These are phyloP conservation scores for Apodemus sylvaticus DNA, from an alignment of 2,113 vertebrate genomes.

Conservation along the genomic window DNA sequence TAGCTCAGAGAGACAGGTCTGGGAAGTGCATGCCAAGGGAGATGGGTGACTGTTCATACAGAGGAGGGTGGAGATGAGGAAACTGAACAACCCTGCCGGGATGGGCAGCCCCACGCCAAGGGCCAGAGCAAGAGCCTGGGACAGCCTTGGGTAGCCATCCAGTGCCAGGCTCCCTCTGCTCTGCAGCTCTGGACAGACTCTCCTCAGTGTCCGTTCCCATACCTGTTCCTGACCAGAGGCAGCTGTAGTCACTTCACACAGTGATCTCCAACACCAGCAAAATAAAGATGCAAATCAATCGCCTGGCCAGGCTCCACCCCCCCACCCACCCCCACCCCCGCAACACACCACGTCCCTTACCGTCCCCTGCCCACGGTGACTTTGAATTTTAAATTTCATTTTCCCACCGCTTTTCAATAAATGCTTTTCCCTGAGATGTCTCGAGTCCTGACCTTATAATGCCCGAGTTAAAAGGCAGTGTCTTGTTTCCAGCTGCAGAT, in stretches of 20 bases:
- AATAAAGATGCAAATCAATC: conserved; percentile 83
- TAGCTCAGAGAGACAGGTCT: too few relatives aligned
- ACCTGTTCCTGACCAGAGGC: conserved; percentile 62
- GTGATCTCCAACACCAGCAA: conserved; percentile 73
- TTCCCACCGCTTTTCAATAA: conserved; percentile 77
- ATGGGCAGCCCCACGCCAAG: fast-evolving
- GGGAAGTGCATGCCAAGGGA: background rate
- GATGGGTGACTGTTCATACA: fast-evolving
- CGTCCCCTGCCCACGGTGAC: background rate
- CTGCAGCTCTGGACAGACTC: background rate
- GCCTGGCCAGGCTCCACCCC: conserved; percentile 66
- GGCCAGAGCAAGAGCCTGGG: fast-evolving
- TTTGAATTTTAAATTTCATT: conserved; percentile 82
- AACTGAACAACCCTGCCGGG: background rate
- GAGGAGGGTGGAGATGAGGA: too few relatives aligned
- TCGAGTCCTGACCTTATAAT: conserved; percentile 64
- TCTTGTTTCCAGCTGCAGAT: conserved; percentile 82
- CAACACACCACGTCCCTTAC: conserved; percentile 27
- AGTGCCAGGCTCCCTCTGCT: background rate
- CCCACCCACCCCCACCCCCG: background rate
- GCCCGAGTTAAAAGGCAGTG: conserved; percentile 61
- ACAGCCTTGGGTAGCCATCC: background rate
- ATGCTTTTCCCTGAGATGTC: conserved; percentile 58
- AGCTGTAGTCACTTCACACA: conserved; percentile 51
- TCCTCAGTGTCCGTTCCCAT: conserved; percentile 70